A percentile compares a stretch with the other conserved stretches of the same genome.
phyloP scores from a whole-genome alignment of 2,797 vertebrate genomes.

The Columba guinea region DNA sequence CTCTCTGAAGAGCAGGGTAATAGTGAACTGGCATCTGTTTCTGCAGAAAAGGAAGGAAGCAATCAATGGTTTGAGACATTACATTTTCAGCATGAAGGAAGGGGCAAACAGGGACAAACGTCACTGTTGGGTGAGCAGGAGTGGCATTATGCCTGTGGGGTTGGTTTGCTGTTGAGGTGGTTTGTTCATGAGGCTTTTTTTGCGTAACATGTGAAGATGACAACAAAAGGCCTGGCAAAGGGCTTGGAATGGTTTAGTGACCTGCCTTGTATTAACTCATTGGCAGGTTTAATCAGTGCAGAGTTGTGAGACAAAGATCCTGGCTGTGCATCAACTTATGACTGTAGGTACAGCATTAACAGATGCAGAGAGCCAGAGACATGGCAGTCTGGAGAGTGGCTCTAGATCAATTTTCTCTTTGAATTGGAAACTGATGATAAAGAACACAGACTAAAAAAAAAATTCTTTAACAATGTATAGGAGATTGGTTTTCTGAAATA shows the following conservation, averaged over 20 bases:
- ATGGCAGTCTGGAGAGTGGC: not conserved
- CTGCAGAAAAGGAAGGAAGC: conserved; percentile 45
- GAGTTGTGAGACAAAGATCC: not conserved
- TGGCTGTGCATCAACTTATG: not conserved
- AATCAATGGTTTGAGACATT: not conserved
- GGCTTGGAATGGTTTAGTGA: not conserved
- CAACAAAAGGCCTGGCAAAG: not conserved
- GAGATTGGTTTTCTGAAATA: not conserved
- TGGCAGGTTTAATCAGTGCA: not conserved
- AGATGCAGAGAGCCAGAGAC: not conserved
- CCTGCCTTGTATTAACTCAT: not conserved
- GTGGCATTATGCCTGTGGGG: not conserved
- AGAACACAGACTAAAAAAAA: not conserved
- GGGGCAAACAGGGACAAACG: conserved; percentile 31
- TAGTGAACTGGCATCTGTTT: conserved; percentile 7
- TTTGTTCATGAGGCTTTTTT: not conserved
- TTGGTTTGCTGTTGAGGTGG: not conserved
- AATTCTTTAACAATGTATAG: not conserved
- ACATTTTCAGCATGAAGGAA: not conserved
- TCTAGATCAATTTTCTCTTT: not conserved
- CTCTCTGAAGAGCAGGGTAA: conserved; percentile 14
- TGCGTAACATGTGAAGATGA: not conserved
- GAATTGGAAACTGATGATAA: not conserved
- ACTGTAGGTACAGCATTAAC: not conserved
- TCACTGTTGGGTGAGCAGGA: conserved; percentile 2